A percentile compares a stretch with the other conserved stretches of the same genome.
These are phyloP conservation scores for Candoia aspera DNA, from an alignment of 2,113 vertebrate species.

Conservation along the genomic window DNA sequence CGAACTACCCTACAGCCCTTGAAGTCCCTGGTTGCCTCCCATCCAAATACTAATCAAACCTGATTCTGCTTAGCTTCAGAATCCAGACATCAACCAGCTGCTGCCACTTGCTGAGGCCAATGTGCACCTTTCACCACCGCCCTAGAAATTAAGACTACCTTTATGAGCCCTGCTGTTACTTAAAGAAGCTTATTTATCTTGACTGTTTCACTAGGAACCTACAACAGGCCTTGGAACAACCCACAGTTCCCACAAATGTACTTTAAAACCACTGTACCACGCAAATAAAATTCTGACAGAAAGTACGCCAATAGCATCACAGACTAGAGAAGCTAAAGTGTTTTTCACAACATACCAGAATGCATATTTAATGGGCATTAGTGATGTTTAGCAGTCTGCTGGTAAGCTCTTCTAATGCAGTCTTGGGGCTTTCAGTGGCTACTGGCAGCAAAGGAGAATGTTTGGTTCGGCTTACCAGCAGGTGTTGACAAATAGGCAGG, in stretches of 20 bases:
- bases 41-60: not conserved
- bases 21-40: not conserved
- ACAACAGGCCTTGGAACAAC: not conserved
- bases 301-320: not conserved
- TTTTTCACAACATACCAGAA: not conserved
- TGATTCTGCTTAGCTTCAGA: not conserved
- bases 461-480: slow-evolving; percentile 22
- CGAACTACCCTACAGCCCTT: not conserved
- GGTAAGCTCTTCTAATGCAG: slow-evolving; percentile 11
- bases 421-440: not conserved
- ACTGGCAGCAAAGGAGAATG: not conserved
- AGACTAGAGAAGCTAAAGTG: not conserved
- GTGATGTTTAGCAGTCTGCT: slow-evolving; percentile 25
- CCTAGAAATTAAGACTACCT: not conserved
- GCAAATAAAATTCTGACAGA: not conserved
- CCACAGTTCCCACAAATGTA: not conserved
- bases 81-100: not conserved
- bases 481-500: slow-evolving; percentile 15
- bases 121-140: not conserved
- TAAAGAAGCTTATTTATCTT: not conserved
- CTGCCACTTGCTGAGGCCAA: not conserved
- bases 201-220: not conserved
- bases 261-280: not conserved
- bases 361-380: slow-evolving; percentile 29
- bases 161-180: not conserved